These are phyloP conservation scores for Sacculina carcini DNA, from an alignment of 2,888 invertebrate species.

Conservation along the genomic window DNA sequence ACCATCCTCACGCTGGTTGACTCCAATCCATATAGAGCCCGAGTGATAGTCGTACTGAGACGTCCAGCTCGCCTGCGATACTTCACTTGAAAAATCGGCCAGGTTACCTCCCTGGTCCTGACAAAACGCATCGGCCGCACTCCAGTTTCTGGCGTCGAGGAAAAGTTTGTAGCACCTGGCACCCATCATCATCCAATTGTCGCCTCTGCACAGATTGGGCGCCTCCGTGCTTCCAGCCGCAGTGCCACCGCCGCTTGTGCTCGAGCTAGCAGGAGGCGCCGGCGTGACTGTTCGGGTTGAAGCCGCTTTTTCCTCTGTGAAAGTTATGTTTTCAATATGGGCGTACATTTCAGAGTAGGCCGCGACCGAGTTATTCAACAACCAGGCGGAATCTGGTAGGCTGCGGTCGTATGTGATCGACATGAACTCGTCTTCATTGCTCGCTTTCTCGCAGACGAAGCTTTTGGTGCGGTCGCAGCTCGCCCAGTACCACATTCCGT, in stretches of 20 bases:
- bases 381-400: background rate
- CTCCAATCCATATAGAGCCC: background rate
- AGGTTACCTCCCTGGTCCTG: background rate
- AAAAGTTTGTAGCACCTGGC: background rate
- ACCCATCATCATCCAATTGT: background rate
- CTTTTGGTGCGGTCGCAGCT: background rate
- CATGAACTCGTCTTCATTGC: background rate
- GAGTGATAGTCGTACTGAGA: background rate
- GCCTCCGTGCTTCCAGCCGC: background rate
- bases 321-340: background rate
- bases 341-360: background rate
- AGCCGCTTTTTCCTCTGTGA: background rate
- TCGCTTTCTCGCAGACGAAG: background rate
- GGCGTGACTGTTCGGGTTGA: background rate
- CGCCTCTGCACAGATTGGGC: background rate
- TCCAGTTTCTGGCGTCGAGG: background rate
- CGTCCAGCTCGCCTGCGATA: background rate
- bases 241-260: background rate
- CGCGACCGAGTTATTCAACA: background rate
- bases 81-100: background rate
- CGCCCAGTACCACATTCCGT: background rate
- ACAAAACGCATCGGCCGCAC: background rate
- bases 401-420: background rate
- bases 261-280: background rate
- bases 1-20: background rate